These are phyloP conservation scores for Cheilosia urbana DNA, from an alignment of 2,888 invertebrate genomes.

Conservation along the genomic window DNA sequence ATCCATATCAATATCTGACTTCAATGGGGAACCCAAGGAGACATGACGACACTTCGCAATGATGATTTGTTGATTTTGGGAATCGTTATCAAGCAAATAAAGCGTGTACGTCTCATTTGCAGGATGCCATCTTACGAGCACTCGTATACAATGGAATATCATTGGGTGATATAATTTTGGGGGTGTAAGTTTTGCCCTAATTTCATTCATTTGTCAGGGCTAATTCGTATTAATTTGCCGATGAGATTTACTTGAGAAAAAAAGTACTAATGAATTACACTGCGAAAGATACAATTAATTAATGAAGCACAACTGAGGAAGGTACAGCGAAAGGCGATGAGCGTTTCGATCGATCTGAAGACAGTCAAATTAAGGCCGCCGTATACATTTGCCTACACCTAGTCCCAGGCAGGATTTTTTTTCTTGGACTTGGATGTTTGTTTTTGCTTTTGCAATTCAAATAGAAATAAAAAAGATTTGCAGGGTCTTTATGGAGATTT, in stretches of 20 bases:
- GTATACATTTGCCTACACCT: constrained; percentile 14
- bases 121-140: too few relatives aligned
- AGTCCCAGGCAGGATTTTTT: background rate
- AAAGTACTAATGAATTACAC: constrained; percentile 43
- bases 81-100: constrained; percentile 3
- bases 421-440: background rate
- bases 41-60: background rate
- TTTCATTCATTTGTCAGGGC: constrained; percentile 43
- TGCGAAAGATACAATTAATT: constrained; percentile 55
- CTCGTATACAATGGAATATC: too few relatives aligned
- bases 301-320: constrained; percentile 12
- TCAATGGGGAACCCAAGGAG: background rate
- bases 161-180: background rate
- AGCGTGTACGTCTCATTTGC: background rate
- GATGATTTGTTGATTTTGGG: constrained; percentile 18
- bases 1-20: background rate
- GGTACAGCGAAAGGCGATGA: background rate
- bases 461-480: constrained; percentile 38
- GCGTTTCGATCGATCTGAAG: constrained; percentile 32
- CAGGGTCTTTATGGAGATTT: constrained; percentile 41
- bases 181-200: constrained; percentile 20
- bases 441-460: constrained; percentile 32
- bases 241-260: constrained; percentile 21
- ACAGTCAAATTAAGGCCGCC: constrained; percentile 13
- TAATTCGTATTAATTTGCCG: constrained; percentile 53